Evolutionary conservation across 2,888 invertebrate species (phyloP).

Genomic region (Bimastos eiseni): DNA sequence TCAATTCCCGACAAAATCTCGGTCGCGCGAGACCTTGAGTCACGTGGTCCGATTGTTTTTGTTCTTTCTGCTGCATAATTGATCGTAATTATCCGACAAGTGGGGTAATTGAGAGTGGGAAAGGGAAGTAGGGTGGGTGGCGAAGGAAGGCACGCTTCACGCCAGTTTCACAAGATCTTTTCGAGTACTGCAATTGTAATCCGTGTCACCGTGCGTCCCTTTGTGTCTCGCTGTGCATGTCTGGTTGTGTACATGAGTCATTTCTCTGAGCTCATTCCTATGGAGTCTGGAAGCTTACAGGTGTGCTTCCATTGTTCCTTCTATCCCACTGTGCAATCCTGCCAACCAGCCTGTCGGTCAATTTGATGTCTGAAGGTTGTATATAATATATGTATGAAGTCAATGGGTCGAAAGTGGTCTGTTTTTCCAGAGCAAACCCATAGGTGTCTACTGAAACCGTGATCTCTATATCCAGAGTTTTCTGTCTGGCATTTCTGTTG

Average conservation of each 20-base stretch:
- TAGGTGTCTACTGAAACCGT: no score
- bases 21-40: neutral
- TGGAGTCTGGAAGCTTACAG: neutral
- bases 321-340: no score
- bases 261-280: neutral
- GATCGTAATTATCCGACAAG: neutral
- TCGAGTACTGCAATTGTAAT: neutral
- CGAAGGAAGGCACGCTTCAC: accelerated
- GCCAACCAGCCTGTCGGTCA: no score
- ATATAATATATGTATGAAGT: no score
- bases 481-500: no score
- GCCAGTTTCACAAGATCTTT: neutral
- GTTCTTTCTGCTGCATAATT: neutral
- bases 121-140: neutral
- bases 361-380: no score
- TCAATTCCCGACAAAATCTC: neutral
- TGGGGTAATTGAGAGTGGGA: neutral
- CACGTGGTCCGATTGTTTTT: neutral
- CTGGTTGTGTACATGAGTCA: neutral
- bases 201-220: no score
- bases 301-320: neutral
- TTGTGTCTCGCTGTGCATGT: neutral
- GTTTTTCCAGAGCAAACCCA: no score
- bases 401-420: no score
- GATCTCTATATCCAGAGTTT: no score